Base-by-base conservation (phyloP, 2,888 invertebrate genomes). In the Synergus gifuensis region DNA sequence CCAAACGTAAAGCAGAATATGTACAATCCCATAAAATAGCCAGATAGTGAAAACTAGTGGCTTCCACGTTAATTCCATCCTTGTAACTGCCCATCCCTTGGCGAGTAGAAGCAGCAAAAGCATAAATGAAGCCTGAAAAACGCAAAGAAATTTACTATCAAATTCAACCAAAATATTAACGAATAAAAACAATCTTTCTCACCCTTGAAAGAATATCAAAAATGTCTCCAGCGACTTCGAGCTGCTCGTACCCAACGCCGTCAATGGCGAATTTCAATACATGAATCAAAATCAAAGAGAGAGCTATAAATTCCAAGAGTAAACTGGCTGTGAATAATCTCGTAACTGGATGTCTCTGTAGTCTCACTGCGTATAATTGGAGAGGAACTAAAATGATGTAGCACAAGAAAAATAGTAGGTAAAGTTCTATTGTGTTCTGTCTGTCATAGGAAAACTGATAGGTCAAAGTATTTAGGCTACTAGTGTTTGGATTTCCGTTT, bases 391-490 rank as follows among this genome's bases (percentile, higher is more conserved):
- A 93, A 78, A 97, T 95, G 87, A 97, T 94, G 91, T 98, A 98
- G 88, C 96, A 96, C 79, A 97, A 91, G 93, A 98, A 96, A 91
- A 98, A 98, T 67, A 97, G 93, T 82, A 98, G 93, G 93, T 98
- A 98, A 86, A 98, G 94, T 92, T 98, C 98, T 79, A 98, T 94
- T 11, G 98, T 96, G 91, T 98, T 97, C 92, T 98, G 98, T 90
- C 97, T 95, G 90, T 99, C 99, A 93, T 98, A 99, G 0, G 98
- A 98, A 92, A 99, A 99, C 92, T 99, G 98, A 93, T 98, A 98
- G 79, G 97, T 95, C 88, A 99, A 94, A 79, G 97, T 96, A 92
- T 98, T 98, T 89, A 96, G 96, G 82, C 96, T 95, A 81, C 97
- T 97, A 87, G 95, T 94, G 90, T 97, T 97, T 0, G 99, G 99